Base-by-base conservation (phyloP, 2,797 vertebrate genomes). In the Pangasius djambal region DNA sequence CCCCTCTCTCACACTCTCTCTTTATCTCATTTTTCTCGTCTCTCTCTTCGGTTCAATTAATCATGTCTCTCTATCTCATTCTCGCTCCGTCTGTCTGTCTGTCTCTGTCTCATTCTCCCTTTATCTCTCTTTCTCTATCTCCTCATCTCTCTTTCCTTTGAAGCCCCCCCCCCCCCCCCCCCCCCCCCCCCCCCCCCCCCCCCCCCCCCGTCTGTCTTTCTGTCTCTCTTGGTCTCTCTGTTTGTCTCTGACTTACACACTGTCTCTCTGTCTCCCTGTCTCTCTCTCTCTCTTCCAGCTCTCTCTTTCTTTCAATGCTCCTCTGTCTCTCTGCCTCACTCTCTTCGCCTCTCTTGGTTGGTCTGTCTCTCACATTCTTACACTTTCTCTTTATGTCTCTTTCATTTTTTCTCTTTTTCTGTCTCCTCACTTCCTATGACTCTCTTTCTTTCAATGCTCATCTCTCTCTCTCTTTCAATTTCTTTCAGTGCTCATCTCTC, bases 1-100 rank as follows among this genome's bases (percentile, higher is more conserved):
- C 15, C 65, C 57, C 77, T 48, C n/a, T 82, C 61, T 52, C 31
- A 48, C 69, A 89, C 48, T 83, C 59, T 61, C 72, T 40, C 8
- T 78, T 5, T n/a, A 1, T n/a, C 15, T n/a, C 34, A 3, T 8
- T 9, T 22, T 31, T 18, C 15, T 2, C 20, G 4, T 65, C 37
- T 4, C 3, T 69, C 25, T 52, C 25, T 48, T 37, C 28, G 28
- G 61, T 28, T 63, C 20, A 22, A 22, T 25, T 25, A 61, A n/a
- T 10, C 22, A 61, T 77, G 0, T 77, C 44, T 50, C 1, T 75
- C 22, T 13, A 20, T 77, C 15, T 16, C 3, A 5, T 9, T 50
- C 0, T 75, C 28, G 8, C 13, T 16, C 22, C 28, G 37, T 18
- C 70, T 5, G 5, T 55, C 63, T 75, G 22, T 75, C 40, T 74